Evolutionary conservation across 2,113 vertebrate genomes (phyloP).

Genomic region (Antennarius striatus): DNA sequence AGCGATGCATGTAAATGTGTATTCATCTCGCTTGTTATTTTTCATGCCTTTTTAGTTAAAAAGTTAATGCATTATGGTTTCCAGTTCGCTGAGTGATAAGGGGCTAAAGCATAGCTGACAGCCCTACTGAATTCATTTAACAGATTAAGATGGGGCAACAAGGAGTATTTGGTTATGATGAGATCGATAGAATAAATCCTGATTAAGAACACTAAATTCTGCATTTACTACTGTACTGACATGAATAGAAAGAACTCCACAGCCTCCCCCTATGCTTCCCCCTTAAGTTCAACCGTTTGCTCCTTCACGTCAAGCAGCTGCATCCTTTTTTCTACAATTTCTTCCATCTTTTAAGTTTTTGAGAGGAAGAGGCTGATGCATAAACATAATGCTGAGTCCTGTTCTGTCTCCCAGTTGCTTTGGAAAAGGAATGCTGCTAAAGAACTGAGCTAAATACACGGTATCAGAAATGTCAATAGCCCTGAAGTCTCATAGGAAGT

Average conservation of each 20-base stretch:
- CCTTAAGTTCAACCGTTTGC: slow-evolving; percentile 23
- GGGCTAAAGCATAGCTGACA: no score
- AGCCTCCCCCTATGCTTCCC: no score
- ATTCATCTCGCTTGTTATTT: no score
- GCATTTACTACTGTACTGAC: slow-evolving; percentile 14
- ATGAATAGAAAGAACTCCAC: slow-evolving; percentile 32
- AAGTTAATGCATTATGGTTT: no score
- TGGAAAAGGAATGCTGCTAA: no score
- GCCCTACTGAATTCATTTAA: not conserved
- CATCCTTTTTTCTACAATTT: slow-evolving; percentile 11
- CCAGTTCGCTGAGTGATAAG: no score
- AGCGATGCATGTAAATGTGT: no score
- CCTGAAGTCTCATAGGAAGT: not conserved
- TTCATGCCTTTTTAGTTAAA: no score
- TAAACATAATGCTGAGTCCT: not conserved
- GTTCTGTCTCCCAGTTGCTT: no score
- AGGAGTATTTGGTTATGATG: slow-evolving; percentile 1
- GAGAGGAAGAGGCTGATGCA: slow-evolving; percentile 1
- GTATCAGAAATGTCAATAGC: not conserved
- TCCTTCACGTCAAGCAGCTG: slow-evolving; percentile 31
- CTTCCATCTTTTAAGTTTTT: slow-evolving; percentile 6
- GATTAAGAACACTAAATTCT: slow-evolving; percentile 18
- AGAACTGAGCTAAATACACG: no score
- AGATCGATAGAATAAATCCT: slow-evolving; percentile 10
- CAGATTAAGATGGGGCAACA: not conserved